Base-by-base conservation (phyloP, 2,113 vertebrate genomes). In the Xenopus laevis region DNA sequence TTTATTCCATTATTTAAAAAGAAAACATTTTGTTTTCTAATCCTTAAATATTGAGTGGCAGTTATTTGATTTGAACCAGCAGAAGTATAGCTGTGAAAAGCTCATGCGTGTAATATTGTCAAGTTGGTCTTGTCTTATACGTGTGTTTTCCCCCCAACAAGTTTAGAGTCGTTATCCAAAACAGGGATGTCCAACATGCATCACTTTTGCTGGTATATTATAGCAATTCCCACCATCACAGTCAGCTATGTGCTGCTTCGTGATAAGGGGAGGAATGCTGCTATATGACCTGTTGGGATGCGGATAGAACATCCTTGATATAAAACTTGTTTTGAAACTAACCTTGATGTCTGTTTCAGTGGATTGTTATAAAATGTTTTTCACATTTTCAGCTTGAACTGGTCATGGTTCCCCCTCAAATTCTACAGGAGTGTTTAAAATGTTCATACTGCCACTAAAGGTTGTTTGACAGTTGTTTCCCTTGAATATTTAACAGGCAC, bases 61-160 rank as follows among this genome's bases (percentile, higher is more conserved):
- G 23, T 27, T 27, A 27, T 27, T 27, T 27, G 1, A 27, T 27
- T 71, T 61, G 74, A 86, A 89, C 90, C 91, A 92, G 91, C 91
- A 92, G 89, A 90, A 89, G 85, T 89, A 90, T 87, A 80, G 90
- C 91, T 92, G 90, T 91, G 91, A 90, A 92, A 92, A 92, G 91
- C 91, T 91, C 78, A 79, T 85, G 84, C 86, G 82, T 86, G 84
- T 91, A 2, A 27, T 84, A 85, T 85, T 84, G 74, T 88, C 81
- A 78, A 40, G 33, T 40, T 40, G 33, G 33, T 40, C 33, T 40
- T 40, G 33, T 40, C 33, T 40, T 79, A 84, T 85, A 88, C 82
- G 86, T 81, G 80, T 83, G 86, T 83, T 84, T 86, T 79, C 83
- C 85, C 84, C 86, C 77, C 85, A 87, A 85, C 82, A 80, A 87